phyloP scores from a whole-genome alignment of 2,797 vertebrate species.

The Masticophis lateralis region DNA sequence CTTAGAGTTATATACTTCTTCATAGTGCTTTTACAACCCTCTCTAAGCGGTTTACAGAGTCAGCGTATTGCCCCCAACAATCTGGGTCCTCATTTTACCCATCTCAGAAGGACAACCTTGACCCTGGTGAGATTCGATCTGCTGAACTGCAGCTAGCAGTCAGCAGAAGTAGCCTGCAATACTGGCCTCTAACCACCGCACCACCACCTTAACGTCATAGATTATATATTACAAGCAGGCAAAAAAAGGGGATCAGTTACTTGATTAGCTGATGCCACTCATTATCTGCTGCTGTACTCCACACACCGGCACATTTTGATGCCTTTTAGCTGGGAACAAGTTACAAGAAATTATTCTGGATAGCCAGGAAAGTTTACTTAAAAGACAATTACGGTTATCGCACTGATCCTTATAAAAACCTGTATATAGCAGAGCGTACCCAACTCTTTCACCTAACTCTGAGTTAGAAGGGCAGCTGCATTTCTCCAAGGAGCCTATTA shows the following conservation, averaged over 20 bases:
- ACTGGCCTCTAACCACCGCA: too few species aligned
- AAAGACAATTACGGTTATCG: neutral
- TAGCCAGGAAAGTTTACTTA: neutral
- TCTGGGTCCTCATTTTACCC: too few species aligned
- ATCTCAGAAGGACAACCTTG: too few species aligned
- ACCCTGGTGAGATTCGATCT: too few species aligned
- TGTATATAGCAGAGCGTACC: neutral
- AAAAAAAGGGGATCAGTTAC: neutral
- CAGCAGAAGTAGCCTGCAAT: too few species aligned
- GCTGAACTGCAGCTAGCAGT: too few species aligned
- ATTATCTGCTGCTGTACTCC: neutral
- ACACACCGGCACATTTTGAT: neutral
- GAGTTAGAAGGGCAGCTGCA: neutral
- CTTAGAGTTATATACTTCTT: too few species aligned
- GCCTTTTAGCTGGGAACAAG: neutral
- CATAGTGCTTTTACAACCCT: too few species aligned
- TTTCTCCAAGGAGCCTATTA: neutral
- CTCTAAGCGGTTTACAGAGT: too few species aligned
- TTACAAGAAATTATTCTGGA: neutral
- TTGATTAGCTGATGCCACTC: neutral
- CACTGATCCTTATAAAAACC: neutral
- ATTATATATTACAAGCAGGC: neutral
- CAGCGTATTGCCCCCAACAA: too few species aligned
- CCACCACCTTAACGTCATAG: neutral
- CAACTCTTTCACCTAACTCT: neutral